These are phyloP conservation scores for Lethenteron camtschaticum DNA, from an alignment of 2,113 vertebrate species.

Conservation along the genomic window DNA sequence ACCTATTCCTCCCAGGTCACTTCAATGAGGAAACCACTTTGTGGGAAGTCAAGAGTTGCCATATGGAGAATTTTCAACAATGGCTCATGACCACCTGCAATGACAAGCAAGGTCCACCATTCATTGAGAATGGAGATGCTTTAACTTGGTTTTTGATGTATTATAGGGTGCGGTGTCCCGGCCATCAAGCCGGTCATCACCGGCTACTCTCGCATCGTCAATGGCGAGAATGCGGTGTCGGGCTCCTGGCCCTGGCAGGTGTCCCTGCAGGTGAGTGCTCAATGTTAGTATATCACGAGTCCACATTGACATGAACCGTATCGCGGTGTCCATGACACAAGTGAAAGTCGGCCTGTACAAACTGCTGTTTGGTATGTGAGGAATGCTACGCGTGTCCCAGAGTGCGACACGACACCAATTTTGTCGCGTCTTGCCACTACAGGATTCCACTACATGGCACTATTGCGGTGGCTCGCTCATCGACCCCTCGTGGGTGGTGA, in stretches of 20 bases:
- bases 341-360: too few relatives aligned
- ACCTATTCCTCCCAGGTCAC: too few relatives aligned
- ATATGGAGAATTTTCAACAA: not conserved
- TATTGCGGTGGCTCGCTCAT: slow-evolving; percentile 6
- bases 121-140: too few relatives aligned
- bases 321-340: too few relatives aligned
- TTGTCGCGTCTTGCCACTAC: not conserved
- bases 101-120: too few relatives aligned
- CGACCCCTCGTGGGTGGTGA: slow-evolving; percentile 4
- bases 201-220: slow-evolving; percentile 25
- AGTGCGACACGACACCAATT: too few relatives aligned
- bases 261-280: slow-evolving; percentile 23
- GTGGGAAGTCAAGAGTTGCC: not conserved
- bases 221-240: slow-evolving; percentile 28
- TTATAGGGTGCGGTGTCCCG: slow-evolving; percentile 18
- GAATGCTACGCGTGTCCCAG: too few relatives aligned
- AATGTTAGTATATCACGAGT: too few relatives aligned
- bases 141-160: too few relatives aligned
- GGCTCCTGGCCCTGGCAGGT: slow-evolving; percentile 38
- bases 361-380: too few relatives aligned
- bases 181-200: slow-evolving; percentile 4
- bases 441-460: slow-evolving; percentile 1
- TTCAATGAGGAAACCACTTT: not conserved
- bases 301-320: too few relatives aligned
- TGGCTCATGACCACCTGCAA: too few relatives aligned